Evolutionary conservation across 2,113 vertebrate species (phyloP).

Genomic region (Periophthalmus modestus): DNA sequence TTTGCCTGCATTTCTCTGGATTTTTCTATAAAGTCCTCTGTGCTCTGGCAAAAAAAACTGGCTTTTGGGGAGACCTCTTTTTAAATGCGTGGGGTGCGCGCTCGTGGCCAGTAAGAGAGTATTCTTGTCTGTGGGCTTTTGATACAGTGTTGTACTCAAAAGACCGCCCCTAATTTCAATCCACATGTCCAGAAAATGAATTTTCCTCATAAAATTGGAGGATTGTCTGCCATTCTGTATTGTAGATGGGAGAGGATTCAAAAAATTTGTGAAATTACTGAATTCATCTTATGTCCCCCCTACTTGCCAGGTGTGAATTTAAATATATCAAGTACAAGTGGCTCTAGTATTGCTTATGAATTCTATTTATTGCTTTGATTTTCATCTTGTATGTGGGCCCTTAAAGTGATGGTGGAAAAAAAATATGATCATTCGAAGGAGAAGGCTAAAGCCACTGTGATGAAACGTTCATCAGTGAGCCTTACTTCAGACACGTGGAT

Average conservation of each 20-base stretch:
- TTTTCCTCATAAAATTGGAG: too few relatives aligned
- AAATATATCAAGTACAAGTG: not conserved
- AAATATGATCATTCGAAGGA: not conserved
- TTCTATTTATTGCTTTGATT: not conserved
- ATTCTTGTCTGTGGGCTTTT: too few relatives aligned
- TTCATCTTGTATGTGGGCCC: not conserved
- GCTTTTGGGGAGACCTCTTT: too few relatives aligned
- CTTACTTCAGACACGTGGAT: not conserved
- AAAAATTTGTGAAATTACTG: not conserved
- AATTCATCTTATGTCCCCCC: not conserved
- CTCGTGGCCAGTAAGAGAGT: too few relatives aligned
- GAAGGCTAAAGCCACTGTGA: not conserved
- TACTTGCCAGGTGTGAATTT: not conserved
- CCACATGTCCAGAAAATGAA: too few relatives aligned
- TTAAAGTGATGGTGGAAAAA: not conserved
- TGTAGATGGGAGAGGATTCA: not conserved
- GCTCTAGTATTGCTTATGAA: not conserved
- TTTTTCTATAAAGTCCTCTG: too few relatives aligned
- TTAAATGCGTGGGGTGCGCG: too few relatives aligned
- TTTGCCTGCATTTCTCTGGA: too few relatives aligned
- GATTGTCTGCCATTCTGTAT: not conserved
- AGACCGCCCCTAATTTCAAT: too few relatives aligned
- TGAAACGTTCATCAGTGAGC: not conserved
- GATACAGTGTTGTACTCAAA: too few relatives aligned
- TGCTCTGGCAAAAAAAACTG: too few relatives aligned